phyloP scores from a whole-genome alignment of 2,888 invertebrate species.

The Campopleginae sp. region DNA sequence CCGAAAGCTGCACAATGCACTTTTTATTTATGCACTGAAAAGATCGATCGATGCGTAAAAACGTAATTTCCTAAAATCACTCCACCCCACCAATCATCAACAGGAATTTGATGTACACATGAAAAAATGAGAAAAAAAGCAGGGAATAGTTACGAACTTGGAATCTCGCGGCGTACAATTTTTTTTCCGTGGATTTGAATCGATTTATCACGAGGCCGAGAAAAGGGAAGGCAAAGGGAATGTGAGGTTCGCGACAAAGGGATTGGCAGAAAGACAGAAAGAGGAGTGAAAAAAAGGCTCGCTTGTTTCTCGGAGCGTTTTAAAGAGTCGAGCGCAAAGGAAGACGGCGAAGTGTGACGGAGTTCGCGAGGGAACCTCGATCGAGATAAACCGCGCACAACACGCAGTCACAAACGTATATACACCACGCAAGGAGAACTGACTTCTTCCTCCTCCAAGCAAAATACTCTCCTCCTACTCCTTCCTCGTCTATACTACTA shows the following conservation, averaged over 20 bases:
- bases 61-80: background rate
- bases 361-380: conserved; percentile 64
- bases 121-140: background rate
- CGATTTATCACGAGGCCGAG: background rate
- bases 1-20: background rate
- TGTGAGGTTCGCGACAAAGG: background rate
- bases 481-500: conserved; percentile 38
- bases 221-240: background rate
- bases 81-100: background rate
- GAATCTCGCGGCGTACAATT: background rate
- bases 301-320: conserved; percentile 13
- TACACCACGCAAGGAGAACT: background rate
- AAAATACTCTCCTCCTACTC: conserved; percentile 17
- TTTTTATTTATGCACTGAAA: background rate
- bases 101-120: background rate
- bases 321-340: conserved; percentile 56
- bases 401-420: background rate
- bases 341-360: conserved; percentile 57
- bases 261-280: conserved; percentile 21
- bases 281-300: background rate
- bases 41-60: background rate
- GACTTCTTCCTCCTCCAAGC: conserved; percentile 25
- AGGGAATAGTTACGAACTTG: background rate
- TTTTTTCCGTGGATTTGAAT: background rate
- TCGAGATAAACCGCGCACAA: conserved; percentile 34